Evolutionary conservation across 2,888 invertebrate genomes (phyloP).

Genomic region (Xestia rhomboidea): DNA sequence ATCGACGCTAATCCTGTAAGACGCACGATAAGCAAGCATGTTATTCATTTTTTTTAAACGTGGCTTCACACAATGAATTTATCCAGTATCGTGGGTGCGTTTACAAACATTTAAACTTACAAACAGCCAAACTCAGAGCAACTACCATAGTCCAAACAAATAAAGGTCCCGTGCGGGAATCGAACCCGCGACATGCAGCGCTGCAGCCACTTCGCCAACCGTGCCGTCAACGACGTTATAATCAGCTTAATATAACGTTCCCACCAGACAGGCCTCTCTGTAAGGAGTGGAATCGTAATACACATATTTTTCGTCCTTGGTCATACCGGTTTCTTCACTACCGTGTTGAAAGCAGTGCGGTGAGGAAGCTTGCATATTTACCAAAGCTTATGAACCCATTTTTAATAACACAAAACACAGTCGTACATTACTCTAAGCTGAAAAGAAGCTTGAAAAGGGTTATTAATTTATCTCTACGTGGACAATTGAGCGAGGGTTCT

Average conservation of each 20-base stretch:
- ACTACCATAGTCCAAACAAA: not conserved
- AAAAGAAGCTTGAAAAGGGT: slow-evolving; percentile 35
- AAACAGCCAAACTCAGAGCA: not conserved
- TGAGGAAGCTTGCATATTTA: not conserved
- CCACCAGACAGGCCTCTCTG: not conserved
- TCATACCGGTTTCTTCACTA: not conserved
- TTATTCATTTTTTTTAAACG: not conserved
- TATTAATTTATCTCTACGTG: slow-evolving; percentile 32
- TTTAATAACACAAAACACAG: slow-evolving; percentile 11
- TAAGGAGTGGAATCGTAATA: too few species aligned
- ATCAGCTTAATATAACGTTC: not conserved
- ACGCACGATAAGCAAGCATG: not conserved
- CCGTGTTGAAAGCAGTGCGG: not conserved
- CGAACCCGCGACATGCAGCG: not conserved
- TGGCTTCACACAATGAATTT: not conserved
- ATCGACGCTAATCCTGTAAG: not conserved
- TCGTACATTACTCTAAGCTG: slow-evolving; percentile 15
- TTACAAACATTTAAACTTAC: not conserved
- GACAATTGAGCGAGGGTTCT: slow-evolving; percentile 20
- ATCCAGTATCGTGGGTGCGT: not conserved
- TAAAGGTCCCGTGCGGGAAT: not conserved
- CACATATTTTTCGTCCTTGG: not conserved
- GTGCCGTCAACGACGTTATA: not conserved
- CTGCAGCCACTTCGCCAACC: not conserved
- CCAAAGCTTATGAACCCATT: not conserved